These are phyloP conservation scores for Euwallacea fornicatus DNA, from an alignment of 1,140 invertebrate species.

Conservation along the genomic window DNA sequence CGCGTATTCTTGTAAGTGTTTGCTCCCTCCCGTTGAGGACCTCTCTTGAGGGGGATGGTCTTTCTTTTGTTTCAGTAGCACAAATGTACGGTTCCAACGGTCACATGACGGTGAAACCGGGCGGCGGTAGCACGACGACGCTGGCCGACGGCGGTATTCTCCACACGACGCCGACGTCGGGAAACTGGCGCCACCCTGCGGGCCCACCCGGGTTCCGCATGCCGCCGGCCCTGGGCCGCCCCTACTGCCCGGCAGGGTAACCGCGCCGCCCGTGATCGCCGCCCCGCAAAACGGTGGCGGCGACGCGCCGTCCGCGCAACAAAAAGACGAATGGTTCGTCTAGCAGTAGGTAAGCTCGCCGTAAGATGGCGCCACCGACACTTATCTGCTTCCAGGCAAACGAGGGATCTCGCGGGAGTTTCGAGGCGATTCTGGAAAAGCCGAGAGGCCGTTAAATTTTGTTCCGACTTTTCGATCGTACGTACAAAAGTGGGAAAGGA, in stretches of 20 bases:
- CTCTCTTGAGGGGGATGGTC: no score
- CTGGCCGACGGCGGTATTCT: constrained; percentile 55
- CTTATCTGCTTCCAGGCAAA: not conserved
- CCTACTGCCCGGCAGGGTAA: constrained; percentile 73
- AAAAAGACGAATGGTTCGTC: constrained; percentile 73
- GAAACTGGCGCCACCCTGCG: constrained; percentile 93
- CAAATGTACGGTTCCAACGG: constrained; percentile 81
- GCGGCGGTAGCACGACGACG: constrained; percentile 60
- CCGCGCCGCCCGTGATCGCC: constrained; percentile 44
- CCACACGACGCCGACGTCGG: constrained; percentile 64
- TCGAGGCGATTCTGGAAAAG: not conserved
- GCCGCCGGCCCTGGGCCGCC: constrained; percentile 65
- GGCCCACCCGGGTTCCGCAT: constrained; percentile 77
- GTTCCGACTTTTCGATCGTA: no score
- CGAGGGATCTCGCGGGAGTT: not conserved
- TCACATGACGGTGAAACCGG: constrained; percentile 61
- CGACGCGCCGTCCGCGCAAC: constrained; percentile 35
- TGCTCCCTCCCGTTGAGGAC: no score
- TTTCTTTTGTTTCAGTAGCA: constrained; percentile 64
- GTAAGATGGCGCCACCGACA: no score
- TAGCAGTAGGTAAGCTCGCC: constrained; percentile 59
- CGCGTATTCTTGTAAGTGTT: constrained; percentile 56
- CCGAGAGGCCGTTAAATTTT: no score
- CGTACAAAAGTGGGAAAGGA: no score
- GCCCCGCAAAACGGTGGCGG: constrained; percentile 29